A percentile compares a stretch with the other conserved stretches of the same genome.
Conservation (phyloP, 2,888 invertebrate species). For the Archips xylosteana region DNA sequence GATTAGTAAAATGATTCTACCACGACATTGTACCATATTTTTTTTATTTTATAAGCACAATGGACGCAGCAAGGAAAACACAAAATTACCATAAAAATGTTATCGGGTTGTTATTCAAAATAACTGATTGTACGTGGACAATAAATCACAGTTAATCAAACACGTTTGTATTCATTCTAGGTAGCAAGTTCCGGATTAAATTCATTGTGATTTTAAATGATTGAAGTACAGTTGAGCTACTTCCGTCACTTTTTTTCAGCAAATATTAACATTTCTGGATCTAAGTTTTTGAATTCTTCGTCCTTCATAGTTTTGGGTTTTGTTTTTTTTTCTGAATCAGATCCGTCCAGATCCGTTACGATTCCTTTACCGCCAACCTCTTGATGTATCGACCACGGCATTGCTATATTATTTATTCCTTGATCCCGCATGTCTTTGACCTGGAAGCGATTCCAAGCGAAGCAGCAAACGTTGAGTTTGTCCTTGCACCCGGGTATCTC, state of each 20-base stretch:
- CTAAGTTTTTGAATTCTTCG: background rate
- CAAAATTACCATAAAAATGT: background rate
- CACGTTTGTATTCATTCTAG: background rate
- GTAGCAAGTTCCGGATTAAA: background rate
- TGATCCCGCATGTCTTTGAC: conserved; percentile 61
- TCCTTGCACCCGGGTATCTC: conserved; percentile 71
- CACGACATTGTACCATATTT: conserved; percentile 4
- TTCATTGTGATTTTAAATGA: background rate
- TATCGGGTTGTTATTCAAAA: conserved; percentile 1
- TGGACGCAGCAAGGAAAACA: background rate
- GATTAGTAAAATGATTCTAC: background rate
- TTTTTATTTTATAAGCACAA: background rate
- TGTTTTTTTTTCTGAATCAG: conserved; percentile 35
- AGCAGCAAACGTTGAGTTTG: conserved; percentile 72
- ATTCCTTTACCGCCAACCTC: conserved; percentile 69
- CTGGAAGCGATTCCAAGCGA: conserved; percentile 68
- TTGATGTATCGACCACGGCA: conserved; percentile 61
- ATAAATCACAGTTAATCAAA: conserved; percentile 11
- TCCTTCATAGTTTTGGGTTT: conserved; percentile 8
- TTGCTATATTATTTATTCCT: conserved; percentile 55
- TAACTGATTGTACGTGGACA: background rate
- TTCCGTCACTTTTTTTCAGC: background rate
- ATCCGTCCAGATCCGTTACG: conserved; percentile 41
- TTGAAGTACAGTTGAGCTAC: background rate
- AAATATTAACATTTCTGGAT: background rate